phyloP scores from a whole-genome alignment of 2,888 invertebrate species.

The Hemicrepidius hirtus region DNA sequence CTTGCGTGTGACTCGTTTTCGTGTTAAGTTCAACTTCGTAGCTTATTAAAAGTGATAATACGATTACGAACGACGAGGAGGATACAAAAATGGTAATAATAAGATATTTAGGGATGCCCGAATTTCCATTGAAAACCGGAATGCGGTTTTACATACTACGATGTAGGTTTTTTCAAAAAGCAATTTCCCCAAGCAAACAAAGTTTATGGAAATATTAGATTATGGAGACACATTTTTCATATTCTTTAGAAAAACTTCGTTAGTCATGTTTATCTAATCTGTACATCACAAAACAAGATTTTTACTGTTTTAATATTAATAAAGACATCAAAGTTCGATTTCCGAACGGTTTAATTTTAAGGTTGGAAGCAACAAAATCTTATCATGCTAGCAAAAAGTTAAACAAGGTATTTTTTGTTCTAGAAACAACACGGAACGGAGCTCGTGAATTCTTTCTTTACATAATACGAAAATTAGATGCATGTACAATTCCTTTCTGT shows the following conservation, averaged over 20 bases:
- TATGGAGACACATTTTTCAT: slow-evolving; percentile 22
- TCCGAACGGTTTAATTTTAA: too few species aligned
- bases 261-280: neutral
- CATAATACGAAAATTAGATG: neutral
- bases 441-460: neutral
- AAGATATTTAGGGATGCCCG: slow-evolving; percentile 13
- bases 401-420: too few species aligned
- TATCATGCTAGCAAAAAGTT: too few species aligned
- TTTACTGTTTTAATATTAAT: too few species aligned
- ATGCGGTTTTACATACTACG: neutral
- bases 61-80: slow-evolving; percentile 14
- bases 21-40: slow-evolving; percentile 1
- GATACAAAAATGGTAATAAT: slow-evolving; percentile 20
- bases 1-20: slow-evolving; percentile 2
- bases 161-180: neutral
- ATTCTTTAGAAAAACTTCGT: slow-evolving; percentile 15
- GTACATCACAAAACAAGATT: too few species aligned
- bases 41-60: slow-evolving; percentile 23
- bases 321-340: too few species aligned
- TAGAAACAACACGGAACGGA: too few species aligned
- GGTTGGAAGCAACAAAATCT: too few species aligned
- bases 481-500: neutral
- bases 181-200: slow-evolving; percentile 21
- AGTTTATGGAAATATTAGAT: slow-evolving; percentile 14
- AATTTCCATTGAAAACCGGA: neutral